These are phyloP conservation scores for Tichodroma muraria DNA, from an alignment of 2,113 vertebrate species.

Conservation along the genomic window DNA sequence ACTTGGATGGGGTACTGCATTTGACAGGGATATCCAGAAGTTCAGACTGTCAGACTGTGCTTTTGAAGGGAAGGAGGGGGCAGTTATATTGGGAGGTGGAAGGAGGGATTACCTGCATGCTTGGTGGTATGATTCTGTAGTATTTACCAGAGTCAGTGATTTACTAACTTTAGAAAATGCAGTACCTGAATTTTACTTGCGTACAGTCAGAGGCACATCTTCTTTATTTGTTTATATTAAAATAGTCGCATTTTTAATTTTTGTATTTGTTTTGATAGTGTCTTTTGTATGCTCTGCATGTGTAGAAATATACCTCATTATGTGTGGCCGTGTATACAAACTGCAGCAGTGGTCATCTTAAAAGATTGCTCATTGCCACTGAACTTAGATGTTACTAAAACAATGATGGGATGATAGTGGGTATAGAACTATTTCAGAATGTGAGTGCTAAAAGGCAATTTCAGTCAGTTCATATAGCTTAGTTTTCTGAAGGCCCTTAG, in stretches of 20 bases:
- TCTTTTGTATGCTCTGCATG: neutral
- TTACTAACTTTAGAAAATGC: neutral
- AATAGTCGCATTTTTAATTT: neutral
- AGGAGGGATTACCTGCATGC: neutral
- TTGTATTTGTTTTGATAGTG: neutral
- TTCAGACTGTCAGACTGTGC: neutral
- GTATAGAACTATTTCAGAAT: neutral
- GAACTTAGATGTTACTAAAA: neutral
- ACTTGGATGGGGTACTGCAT: neutral
- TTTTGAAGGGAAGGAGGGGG: neutral
- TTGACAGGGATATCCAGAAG: neutral
- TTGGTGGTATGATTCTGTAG: neutral
- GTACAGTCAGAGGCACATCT: neutral
- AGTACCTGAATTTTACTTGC: neutral
- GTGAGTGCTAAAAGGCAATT: neutral
- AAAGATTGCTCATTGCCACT: neutral
- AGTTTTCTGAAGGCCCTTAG: slow-evolving; percentile 46
- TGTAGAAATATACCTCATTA: neutral
- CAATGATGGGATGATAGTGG: neutral
- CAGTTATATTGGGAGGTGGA: neutral
- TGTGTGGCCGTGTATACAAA: neutral
- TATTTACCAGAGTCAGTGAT: neutral
- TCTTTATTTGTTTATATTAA: neutral
- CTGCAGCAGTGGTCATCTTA: neutral
- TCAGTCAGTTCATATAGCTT: slow-evolving; percentile 2